Evolutionary conservation across 35 echinoderm and acorn worm genomes (phyloP), one percentile per base, ranked within the genome.

Genomic region (Hemicentrotus pulcherrimus): DNA sequence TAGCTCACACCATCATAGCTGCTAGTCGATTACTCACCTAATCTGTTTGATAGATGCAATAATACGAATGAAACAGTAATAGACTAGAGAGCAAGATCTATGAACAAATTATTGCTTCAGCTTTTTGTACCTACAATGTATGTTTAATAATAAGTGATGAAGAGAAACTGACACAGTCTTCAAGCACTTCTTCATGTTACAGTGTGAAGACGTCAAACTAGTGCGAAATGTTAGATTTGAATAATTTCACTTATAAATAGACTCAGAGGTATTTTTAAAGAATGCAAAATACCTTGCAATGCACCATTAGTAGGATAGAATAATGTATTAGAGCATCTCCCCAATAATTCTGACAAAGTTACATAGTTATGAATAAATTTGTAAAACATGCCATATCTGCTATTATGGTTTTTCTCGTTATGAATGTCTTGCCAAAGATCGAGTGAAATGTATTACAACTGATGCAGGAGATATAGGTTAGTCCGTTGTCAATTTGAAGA

Each of bases 161-260:
- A 78, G 65, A 78, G 65, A 78, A 28, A 78, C 65, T 78, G 65
- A n/a, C 28, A 78, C 65, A 78, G 65, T 78, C 65, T 78, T 78
- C 65, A 22, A 78, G 65, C 65, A 55, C 50, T 55, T 55, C 50
- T 55, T 14, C 50, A 78, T 78, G 65, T 78, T 78, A 78, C 65
- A 78, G 65, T 78, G 65, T n/a, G 65, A n/a, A 78, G 65, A 78
- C 65, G 65, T 78, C 65, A 78, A 78, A 78, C 65, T 78, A n/a
- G 65, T 78, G 65, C 7, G 22, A n/a, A 78, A 22, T 78, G 65
- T 22, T 28, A 78, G 65, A 78, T 78, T 78, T 78, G 24, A 78
- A 78, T 22, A 71, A 71, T 71, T 24, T 71, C 24, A 19, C 16
- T 28, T 55, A 59, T 59, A 59, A 59, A 59, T 9, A 4, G 19